Base-by-base conservation (phyloP, 1,140 invertebrate genomes). In the Drosophila novamexicana region DNA sequence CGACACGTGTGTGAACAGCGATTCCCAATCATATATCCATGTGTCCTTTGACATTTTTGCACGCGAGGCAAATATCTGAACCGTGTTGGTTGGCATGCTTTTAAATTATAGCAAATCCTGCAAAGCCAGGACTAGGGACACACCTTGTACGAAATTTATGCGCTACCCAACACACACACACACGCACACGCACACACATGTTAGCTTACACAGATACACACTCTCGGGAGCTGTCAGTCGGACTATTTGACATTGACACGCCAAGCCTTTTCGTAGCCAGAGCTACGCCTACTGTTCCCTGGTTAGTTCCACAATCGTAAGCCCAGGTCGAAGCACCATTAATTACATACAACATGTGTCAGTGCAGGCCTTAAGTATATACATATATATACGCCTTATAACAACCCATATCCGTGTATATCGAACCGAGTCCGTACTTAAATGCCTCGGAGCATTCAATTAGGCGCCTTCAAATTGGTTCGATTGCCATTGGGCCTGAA, bases 221-320 rank as follows among this genome's bases (percentile, higher is more conserved):
- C 37, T 37, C 34, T 50, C 34, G 18, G 34, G 37, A 42, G 22
- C 57, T 62, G 71, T 68, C 65, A 36, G 50, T 45, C 53, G 42
- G 45, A 50, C 54, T 62, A 52, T 75, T 78, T 78, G 75, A 70
- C 72, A 75, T 78, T 75, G 72, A 78, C 66, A 75, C 32, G 72
- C 72, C 72, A 78, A 78, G 75, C 75, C 72, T 64, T 74, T 66
- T 53, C 61, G 37, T 45, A 9, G 16, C 9, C n/a, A 9, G 37
- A 53, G 54, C 49, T 49, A 70, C 75, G 47, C 64, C 58, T 64
- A 45, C 40, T 65, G 52, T 40, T 0, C 14, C 14, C 14, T 14
- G 14, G 14, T 14, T 14, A 14, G 14, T 14, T 14, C 14, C 14
- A 14, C 14, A 14, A 29, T 18, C 12, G 49, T 53, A n/a, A 14